Conservation (phyloP, 2,113 vertebrate genomes). For the Bungarus multicinctus region DNA sequence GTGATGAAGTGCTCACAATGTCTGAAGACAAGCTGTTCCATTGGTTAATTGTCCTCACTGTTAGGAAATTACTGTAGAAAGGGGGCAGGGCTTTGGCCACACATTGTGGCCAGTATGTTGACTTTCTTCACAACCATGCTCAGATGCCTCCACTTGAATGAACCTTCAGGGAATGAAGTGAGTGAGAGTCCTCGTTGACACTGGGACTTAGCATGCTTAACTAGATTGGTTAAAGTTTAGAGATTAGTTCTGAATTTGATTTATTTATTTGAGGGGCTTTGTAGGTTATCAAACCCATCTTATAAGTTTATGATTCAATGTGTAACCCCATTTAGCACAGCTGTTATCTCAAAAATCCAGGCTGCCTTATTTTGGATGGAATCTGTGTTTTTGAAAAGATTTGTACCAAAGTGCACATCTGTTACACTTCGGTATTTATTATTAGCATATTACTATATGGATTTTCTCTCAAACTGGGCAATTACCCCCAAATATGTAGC, state of each 20-base stretch:
- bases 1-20: no score
- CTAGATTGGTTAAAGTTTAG: background rate
- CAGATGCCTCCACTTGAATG: background rate
- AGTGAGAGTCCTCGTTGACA: background rate
- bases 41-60: no score
- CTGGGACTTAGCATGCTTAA: background rate
- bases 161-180: background rate
- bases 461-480: background rate
- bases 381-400: background rate
- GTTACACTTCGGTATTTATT: background rate
- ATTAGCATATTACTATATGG: background rate
- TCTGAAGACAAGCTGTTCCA: no score
- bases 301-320: background rate
- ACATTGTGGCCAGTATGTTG: background rate
- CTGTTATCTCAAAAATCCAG: background rate
- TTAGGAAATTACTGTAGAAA: background rate
- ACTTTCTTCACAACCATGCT: background rate
- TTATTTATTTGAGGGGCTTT: background rate
- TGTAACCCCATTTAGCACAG: background rate
- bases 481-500: background rate
- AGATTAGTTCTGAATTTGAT: background rate
- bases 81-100: background rate
- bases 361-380: background rate
- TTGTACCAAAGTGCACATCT: background rate
- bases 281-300: background rate